phyloP scores from a whole-genome alignment of 2,888 invertebrate genomes.

The Dryomyza anilis region DNA sequence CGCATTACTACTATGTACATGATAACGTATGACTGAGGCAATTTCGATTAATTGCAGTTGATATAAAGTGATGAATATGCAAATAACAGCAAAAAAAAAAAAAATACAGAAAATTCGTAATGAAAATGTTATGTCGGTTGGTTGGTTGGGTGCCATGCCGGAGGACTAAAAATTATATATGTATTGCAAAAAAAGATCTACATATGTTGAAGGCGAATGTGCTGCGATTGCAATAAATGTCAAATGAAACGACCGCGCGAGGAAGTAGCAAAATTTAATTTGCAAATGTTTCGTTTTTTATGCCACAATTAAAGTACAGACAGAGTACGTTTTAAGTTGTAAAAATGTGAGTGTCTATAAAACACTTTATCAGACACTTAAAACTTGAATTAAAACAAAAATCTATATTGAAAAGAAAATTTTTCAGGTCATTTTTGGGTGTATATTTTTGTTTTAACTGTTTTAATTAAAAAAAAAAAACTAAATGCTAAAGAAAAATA shows the following conservation, averaged over 20 bases:
- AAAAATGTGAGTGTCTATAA: no score
- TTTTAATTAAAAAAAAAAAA: no score
- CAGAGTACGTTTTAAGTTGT: no score
- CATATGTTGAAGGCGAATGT: neutral
- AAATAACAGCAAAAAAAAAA: conserved; percentile 4
- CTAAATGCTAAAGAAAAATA: no score
- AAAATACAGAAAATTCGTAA: neutral
- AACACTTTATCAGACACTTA: no score
- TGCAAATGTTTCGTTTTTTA: neutral
- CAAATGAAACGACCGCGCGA: neutral
- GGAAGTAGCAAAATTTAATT: conserved; percentile 7
- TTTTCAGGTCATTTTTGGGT: no score
- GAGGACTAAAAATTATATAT: neutral
- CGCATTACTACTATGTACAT: no score
- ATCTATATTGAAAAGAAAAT: no score
- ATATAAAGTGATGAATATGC: conserved; percentile 25
- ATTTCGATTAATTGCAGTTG: conserved; percentile 30
- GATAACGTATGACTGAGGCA: conserved; percentile 20
- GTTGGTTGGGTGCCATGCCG: neutral
- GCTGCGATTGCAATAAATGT: conserved; percentile 11
- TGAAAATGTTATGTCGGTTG: neutral
- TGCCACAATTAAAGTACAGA: no score
- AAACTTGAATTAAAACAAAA: no score
- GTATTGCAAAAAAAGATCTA: neutral
- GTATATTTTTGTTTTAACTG: no score